These are phyloP conservation scores for Brachionichthys hirsutus DNA, from an alignment of 2,113 vertebrate species.

Conservation along the genomic window DNA sequence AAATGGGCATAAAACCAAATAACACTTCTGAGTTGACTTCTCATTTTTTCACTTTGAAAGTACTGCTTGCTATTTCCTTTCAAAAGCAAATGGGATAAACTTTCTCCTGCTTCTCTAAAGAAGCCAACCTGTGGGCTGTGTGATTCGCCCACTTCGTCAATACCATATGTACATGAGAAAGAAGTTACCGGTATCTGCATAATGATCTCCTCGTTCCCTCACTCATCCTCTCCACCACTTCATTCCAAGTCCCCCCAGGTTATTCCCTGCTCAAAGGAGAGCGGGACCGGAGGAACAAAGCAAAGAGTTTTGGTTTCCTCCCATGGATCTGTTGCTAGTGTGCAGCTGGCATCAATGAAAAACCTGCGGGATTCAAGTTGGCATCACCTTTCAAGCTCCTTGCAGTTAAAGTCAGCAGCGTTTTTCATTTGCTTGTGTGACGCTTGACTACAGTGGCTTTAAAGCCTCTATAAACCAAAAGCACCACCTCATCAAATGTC, in stretches of 20 bases:
- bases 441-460: constrained; percentile 9
- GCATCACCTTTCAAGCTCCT: constrained; percentile 18
- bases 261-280: constrained; percentile 18
- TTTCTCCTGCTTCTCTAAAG: too few relatives aligned
- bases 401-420: constrained; percentile 11
- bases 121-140: constrained; percentile 11
- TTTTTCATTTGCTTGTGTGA: constrained; percentile 7
- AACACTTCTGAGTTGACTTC: neutral
- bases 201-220: neutral
- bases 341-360: constrained; percentile 22
- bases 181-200: constrained; percentile 16
- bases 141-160: constrained; percentile 1
- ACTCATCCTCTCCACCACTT: neutral
- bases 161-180: constrained; percentile 14
- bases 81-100: too few relatives aligned
- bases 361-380: constrained; percentile 4
- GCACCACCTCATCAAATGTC: neutral
- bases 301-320: constrained; percentile 9
- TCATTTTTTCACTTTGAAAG: neutral
- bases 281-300: constrained; percentile 2
- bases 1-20: neutral
- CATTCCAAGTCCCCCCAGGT: constrained; percentile 15
- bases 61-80: too few relatives aligned
- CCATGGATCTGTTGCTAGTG: constrained; percentile 9
- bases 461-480: constrained; percentile 9